phyloP scores from a whole-genome alignment of 2,113 vertebrate genomes.

The Potamarius usumacintae region DNA sequence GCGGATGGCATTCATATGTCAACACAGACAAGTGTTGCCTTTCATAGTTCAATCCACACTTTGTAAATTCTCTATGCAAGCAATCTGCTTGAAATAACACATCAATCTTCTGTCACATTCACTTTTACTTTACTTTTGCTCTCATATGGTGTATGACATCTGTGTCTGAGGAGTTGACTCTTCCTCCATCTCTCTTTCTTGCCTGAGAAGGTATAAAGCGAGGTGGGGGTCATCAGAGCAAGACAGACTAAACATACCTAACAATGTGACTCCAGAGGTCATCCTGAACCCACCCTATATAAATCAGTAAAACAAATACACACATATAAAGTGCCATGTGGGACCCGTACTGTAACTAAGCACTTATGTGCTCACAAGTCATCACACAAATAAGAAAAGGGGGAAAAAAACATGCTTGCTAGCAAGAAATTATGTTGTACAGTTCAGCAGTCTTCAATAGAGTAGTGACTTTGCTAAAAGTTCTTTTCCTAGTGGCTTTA shows the following conservation, averaged over 20 bases:
- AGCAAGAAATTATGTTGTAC: too few relatives aligned
- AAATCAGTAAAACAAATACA: constrained; percentile 38
- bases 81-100: not conserved
- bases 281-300: constrained; percentile 27
- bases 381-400: too few relatives aligned
- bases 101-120: not conserved
- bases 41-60: not conserved
- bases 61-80: not conserved
- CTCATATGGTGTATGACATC: not conserved
- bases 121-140: not conserved
- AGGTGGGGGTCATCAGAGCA: constrained; percentile 10
- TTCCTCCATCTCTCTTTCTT: not conserved
- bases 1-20: constrained; percentile 15
- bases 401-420: too few relatives aligned
- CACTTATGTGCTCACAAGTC: too few relatives aligned
- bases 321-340: not conserved
- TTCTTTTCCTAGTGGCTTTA: not conserved
- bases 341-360: too few relatives aligned
- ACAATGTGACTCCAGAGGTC: constrained; percentile 40
- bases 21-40: not conserved
- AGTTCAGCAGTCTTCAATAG: not conserved
- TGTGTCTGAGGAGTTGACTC: not conserved
- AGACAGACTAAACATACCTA: constrained; percentile 54
- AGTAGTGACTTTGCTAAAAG: not conserved
- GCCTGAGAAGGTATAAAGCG: not conserved